Base-by-base conservation (phyloP, 1,140 invertebrate genomes). In the Cryptotermes secundus region DNA sequence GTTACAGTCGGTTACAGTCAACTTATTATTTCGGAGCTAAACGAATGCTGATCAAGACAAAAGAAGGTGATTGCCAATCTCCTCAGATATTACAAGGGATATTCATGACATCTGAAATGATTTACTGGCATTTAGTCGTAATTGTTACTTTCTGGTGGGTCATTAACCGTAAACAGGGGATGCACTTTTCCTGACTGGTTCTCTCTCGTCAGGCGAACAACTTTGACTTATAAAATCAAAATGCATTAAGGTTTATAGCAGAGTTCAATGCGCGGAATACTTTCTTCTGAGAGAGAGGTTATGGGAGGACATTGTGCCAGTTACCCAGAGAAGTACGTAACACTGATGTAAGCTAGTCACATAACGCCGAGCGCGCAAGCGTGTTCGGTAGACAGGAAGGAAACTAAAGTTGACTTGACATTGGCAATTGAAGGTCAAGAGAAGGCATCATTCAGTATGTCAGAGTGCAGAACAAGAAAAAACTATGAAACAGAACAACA, bases 171-270 rank as follows among this genome's bases (percentile, higher is more conserved):
- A 59, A 59, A 59, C 16, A 59, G 6, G 24, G 19, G 53, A 59
- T 3, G 53, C 53, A 59, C 53, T 59, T 59, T 59, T 59, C 19
- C 53, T 59, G 53, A 19, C 53, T 59, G 16, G 19, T 59, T 59
- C 53, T 59, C 53, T 59, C 59, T n/a, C 59, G 26, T 65, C 59
- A 65, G 22, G 59, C 59, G 26, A n/a, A n/a, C 22, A n/a, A n/a
- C 59, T 65, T 65, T 65, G 59, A 59, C 53, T 59, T 59, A 59
- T 59, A 59, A 65, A 65, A 65, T 65, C 59, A 65, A n/a, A 65
- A 65, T 65, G 59, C 59, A 59, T 59, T 59, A 59, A 59, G 53
- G 53, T 59, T 59, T 59, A 26, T 59, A 59, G 38, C 16, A 2
- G 45, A 49, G 9, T 49, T 19, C 9, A 65, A 12, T 14, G 26